A percentile compares a stretch with the other conserved stretches of the same genome.
phyloP scores from a whole-genome alignment of 2,113 vertebrate genomes.

The Canis aureus region DNA sequence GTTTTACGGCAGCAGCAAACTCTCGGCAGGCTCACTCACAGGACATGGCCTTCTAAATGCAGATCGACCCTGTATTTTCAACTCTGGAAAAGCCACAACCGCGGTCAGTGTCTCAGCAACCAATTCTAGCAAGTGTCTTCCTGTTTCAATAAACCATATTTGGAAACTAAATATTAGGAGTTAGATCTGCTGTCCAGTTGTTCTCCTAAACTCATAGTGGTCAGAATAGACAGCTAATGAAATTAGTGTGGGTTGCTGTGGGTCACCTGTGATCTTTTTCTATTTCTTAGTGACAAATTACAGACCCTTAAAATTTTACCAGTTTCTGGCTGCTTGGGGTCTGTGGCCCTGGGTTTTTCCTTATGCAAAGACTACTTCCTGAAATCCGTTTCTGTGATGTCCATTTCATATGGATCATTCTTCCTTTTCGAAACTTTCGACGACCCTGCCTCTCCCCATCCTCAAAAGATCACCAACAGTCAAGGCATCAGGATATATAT shows the following conservation, averaged over 20 bases:
- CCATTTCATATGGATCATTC: not conserved
- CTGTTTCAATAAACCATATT: not conserved
- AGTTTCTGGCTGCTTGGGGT: not conserved
- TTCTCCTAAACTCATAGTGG: not conserved
- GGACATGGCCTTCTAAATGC: not conserved
- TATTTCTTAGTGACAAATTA: not conserved
- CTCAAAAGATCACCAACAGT: constrained; percentile 15
- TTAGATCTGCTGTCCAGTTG: not conserved
- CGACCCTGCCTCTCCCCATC: constrained; percentile 38
- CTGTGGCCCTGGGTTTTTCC: not conserved
- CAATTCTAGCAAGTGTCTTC: not conserved
- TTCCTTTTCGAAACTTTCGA: constrained; percentile 44
- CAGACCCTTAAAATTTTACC: not conserved
- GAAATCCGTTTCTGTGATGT: not conserved
- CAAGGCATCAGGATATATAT: not conserved
- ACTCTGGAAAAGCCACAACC: not conserved
- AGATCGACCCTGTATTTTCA: not conserved
- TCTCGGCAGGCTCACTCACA: not conserved
- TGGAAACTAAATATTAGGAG: not conserved
- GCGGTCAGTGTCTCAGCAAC: not conserved
- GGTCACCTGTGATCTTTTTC: not conserved
- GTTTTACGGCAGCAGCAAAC: not conserved
- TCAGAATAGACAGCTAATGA: not conserved
- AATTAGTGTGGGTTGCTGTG: not conserved
- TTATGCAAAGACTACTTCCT: not conserved